Base-by-base conservation (phyloP, 1,140 invertebrate genomes). In the Tetranychus cinnabarinus region DNA sequence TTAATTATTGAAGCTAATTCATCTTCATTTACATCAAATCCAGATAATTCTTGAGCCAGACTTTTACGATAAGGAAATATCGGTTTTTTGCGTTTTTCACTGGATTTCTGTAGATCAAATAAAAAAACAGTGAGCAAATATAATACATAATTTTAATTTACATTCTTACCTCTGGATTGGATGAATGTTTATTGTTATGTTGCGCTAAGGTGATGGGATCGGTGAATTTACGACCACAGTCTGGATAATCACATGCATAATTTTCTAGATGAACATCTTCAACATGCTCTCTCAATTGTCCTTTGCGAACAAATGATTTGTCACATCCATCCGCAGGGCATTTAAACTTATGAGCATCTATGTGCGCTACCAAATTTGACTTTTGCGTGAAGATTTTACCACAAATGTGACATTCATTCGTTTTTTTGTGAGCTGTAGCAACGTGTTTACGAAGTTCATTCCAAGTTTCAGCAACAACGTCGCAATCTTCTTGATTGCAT, bases 401-500 rank as follows among this genome's bases (percentile, higher is more conserved):
- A 55, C 60, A 61, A 23, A 42, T 6, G 42, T 54, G 8, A 39
- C 60, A 61, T 8, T 55, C n/a, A 4, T 31, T 39, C 7, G 39
- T n/a, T 15, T 10, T 4, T n/a, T 61, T 61, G 35, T 61, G 60
- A 4, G 55, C 50, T 12, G 4, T 15, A 8, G 57, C 37, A 7
- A 61, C 36, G 52, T 61, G 60, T 42, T 55, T 61, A 33, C 42
- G 48, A 23, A 61, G 52, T 61, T 61, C 50, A 31, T n/a, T 55
- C 50, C 50, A 55, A 39, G 55, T 61, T 6, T 52, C 39, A 10
- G 50, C 48, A 1, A 42, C 31, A 42, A 39, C 39, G 15, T 37
- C 6, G 52, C 60, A 61, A 33, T 33, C 35, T n/a, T 36, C 33
- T 42, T 47, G 33, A 8, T 54, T n/a, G 37, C 60, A 61, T 56